Base-by-base conservation (phyloP, 2,797 vertebrate species). In the Darevskia mixta region DNA sequence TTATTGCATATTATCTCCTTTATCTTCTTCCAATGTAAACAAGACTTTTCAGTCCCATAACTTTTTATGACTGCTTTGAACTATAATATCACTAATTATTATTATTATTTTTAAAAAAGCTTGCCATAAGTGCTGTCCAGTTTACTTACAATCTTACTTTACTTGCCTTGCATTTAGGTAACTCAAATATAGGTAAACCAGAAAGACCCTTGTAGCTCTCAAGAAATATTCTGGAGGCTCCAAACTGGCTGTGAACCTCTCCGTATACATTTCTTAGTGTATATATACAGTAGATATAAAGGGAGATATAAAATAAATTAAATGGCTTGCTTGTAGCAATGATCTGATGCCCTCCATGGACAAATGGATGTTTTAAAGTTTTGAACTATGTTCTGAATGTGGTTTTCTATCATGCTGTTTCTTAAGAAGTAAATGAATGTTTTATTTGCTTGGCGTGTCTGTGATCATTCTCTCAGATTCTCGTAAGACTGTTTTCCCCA, bases 381-480 rank as follows among this genome's bases (percentile, higher is more conserved):
- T 83, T 87, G 72, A 83, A 84, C 72, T 71, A 55, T 80, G 83
- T 85, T 86, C 82, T 86, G 71, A 82, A 86, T 87, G 79, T 79
- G 5, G 29, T 85, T 88, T 89, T 87, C 69, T 81, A 86, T 81
- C 27, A 71, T 87, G 45, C 61, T 86, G 82, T 89, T 85, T 86
- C 49, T 72, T 77, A 87, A 87, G 38, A 67, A 92, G 78, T 91
- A 92, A 92, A 92, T 75, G 5, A 43, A 91, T 88, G 83, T 85
- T 87, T 87, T 85, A 49, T 85, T 82, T 91, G n/a, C 10, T 80
- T 41, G 35, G 35, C 49, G 78, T 82, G 64, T 61, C 58, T 87
- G 77, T 87, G 55, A 6, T 89, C 10, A 84, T 91, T 87, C 78
- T 55, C 41, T 89, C 8, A 32, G 4, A n/a, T n/a, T 64, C 23